Percentiles rank a stretch among this genome's conserved stretches.
Conservation (phyloP, 2,797 vertebrate species). For the Lepus townsendii region DNA sequence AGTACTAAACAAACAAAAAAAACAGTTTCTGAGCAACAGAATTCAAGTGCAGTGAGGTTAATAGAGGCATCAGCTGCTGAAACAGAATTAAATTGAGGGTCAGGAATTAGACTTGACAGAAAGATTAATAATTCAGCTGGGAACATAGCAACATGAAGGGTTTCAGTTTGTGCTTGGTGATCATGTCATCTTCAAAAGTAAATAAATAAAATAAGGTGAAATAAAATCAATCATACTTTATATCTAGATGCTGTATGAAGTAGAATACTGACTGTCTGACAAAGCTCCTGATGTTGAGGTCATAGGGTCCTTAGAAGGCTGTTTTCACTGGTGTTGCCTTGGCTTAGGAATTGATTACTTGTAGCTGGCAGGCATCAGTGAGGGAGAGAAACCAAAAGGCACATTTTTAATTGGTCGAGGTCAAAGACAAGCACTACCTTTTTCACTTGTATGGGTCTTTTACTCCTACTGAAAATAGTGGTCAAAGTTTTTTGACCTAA, state of each 20-base stretch:
- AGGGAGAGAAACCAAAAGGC: not conserved
- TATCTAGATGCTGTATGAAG: conserved; percentile 54
- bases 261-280: conserved; percentile 65
- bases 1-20: conserved; percentile 20
- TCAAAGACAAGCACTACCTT: conserved; percentile 78
- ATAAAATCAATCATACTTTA: conserved; percentile 70
- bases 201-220: conserved; percentile 62
- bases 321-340: conserved; percentile 65
- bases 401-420: conserved; percentile 82
- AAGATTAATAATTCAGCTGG: conserved; percentile 80
- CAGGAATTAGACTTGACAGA: conserved; percentile 79
- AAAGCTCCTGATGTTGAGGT: conserved; percentile 56
- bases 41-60: conserved; percentile 16
- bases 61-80: conserved; percentile 70
- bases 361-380: conserved; percentile 39
- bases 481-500: not conserved
- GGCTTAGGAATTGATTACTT: conserved; percentile 77
- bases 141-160: conserved; percentile 63
- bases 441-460: conserved; percentile 71
- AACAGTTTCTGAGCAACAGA: not conserved
- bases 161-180: conserved; percentile 59
- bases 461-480: conserved; percentile 46
- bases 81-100: conserved; percentile 76
- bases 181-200: conserved; percentile 67
- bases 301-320: conserved; percentile 21